phyloP scores from a whole-genome alignment of 2,113 vertebrate species.

The Varanus komodoensis region DNA sequence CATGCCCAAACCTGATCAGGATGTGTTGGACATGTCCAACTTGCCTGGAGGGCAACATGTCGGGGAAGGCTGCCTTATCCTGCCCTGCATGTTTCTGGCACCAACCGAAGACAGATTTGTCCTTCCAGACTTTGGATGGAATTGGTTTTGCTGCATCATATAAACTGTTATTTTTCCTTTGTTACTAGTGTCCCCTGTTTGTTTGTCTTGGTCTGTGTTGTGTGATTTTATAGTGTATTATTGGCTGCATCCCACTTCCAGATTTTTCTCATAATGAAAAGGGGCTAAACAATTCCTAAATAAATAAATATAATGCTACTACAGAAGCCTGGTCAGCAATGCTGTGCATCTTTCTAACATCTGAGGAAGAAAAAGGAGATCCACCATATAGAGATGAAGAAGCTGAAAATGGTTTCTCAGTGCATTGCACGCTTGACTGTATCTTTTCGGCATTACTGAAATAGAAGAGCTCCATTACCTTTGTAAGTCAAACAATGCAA shows the following conservation, averaged over 20 bases:
- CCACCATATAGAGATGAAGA: conserved; percentile 49
- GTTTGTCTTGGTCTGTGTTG: too few species aligned
- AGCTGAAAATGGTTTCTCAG: conserved; percentile 61
- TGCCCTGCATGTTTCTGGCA: not conserved
- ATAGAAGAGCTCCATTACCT: conserved; percentile 59
- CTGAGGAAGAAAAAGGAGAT: accelerated
- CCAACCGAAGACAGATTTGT: too few species aligned
- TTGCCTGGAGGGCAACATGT: too few species aligned
- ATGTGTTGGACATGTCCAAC: too few species aligned
- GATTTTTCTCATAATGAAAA: too few species aligned
- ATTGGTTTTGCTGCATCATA: too few species aligned
- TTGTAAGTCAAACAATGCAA: conserved; percentile 69
- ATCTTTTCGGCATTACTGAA: conserved; percentile 65
- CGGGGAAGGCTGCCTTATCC: not conserved
- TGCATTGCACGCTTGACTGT: conserved; percentile 59
- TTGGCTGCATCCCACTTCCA: too few species aligned
- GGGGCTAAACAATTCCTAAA: too few species aligned
- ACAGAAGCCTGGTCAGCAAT: not conserved
- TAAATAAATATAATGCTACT: not conserved
- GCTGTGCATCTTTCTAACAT: not conserved
- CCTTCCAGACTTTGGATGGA: too few species aligned
- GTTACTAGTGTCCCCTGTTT: too few species aligned
- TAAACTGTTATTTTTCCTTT: too few species aligned
- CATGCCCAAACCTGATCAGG: not conserved
- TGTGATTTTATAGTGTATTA: too few species aligned